A percentile compares a stretch with the other conserved stretches of the same genome.
Evolutionary conservation across 2,888 invertebrate genomes (phyloP).

Genomic region (Lycocerus yunnanus): DNA sequence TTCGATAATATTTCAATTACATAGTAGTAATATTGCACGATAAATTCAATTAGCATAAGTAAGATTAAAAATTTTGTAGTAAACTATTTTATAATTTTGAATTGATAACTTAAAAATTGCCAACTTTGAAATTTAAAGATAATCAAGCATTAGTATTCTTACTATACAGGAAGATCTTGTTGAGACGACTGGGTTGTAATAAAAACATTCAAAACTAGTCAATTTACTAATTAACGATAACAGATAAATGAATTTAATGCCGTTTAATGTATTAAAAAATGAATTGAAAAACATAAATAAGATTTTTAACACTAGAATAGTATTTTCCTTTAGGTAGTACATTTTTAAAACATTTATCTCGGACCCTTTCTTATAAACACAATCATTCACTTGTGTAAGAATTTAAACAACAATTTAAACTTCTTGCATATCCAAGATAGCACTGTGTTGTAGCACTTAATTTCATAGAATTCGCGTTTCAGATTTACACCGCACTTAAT

Average conservation of each 20-base stretch:
- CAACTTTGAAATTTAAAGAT: not conserved
- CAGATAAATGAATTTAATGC: constrained; percentile 15
- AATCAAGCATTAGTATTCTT: not conserved
- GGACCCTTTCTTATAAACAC: constrained; percentile 33
- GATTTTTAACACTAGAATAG: constrained; percentile 4
- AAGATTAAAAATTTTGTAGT: not conserved
- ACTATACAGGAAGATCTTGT: not conserved
- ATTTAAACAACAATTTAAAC: constrained; percentile 45
- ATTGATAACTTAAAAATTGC: not conserved
- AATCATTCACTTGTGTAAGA: constrained; percentile 50
- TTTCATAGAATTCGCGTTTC: constrained; percentile 14
- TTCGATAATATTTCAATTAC: not conserved
- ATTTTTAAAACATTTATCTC: constrained; percentile 25
- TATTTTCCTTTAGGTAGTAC: constrained; percentile 14
- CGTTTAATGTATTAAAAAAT: constrained; percentile 3
- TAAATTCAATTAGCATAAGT: not conserved
- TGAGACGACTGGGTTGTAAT: not conserved
- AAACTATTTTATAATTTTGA: not conserved
- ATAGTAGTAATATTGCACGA: not conserved
- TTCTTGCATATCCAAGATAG: constrained; percentile 36
- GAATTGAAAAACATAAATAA: not conserved
- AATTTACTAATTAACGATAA: constrained; percentile 11
- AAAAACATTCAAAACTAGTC: not conserved
- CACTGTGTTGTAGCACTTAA: constrained; percentile 34
- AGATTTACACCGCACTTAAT: constrained; percentile 22